phyloP scores from a whole-genome alignment of 2,888 invertebrate species.

The Achlya flavicornis region DNA sequence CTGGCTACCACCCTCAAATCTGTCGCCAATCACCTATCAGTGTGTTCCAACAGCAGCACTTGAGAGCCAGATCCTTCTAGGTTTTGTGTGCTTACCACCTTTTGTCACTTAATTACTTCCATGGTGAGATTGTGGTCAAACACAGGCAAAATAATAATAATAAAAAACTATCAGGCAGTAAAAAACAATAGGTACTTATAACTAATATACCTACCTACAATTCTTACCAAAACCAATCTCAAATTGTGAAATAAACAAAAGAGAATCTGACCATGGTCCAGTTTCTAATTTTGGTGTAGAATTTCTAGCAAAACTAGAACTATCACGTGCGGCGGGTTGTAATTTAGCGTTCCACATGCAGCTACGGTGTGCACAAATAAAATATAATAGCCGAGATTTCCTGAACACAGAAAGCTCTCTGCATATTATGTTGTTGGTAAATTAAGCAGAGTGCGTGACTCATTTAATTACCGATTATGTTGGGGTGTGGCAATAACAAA shows the following conservation, averaged over 20 bases:
- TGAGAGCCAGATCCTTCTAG: no score
- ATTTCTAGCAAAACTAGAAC: not conserved
- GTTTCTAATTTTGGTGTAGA: not conserved
- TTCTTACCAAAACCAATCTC: no score
- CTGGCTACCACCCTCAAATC: no score
- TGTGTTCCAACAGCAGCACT: no score
- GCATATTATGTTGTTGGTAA: not conserved
- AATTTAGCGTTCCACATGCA: not conserved
- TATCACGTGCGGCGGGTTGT: conserved; percentile 1
- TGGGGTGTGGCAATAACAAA: not conserved
- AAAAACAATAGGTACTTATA: no score
- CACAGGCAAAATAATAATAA: no score
- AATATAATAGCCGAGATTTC: not conserved
- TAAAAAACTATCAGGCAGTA: no score
- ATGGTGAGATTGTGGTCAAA: no score
- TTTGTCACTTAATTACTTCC: no score
- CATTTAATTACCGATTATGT: conserved; percentile 5
- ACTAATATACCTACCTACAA: no score
- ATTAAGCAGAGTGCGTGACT: not conserved
- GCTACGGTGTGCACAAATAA: conserved; percentile 5
- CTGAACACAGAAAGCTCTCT: not conserved
- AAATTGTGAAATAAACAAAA: not conserved
- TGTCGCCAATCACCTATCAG: no score
- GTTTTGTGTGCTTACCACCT: no score
- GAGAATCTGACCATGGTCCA: not conserved